Evolutionary conservation across 2,797 vertebrate species (phyloP), one percentile per base, ranked within the genome.

Genomic region (Astyanax mexicanus): DNA sequence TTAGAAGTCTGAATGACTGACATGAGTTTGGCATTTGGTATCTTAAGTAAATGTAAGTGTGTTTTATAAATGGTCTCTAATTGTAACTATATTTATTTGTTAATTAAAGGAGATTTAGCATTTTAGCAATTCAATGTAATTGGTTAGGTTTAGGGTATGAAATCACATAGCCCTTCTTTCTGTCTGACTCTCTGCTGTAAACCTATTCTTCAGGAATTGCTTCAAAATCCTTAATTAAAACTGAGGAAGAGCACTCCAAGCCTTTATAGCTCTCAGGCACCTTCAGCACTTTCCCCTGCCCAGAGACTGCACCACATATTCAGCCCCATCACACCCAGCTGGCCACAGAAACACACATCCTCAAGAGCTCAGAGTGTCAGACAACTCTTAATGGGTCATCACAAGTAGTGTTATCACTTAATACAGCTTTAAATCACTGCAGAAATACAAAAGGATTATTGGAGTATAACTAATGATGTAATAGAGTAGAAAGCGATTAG

Each of bases 221-320:
- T n/a, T n/a, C n/a, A n/a, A n/a, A 54, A 4, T 21, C 47, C 47
- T 55, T 25, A 64, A 64, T 44, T 13, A 25, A 55, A 54, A 76
- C 32, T 40, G 17, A 54, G n/a, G 2, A 69, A 44, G 19, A 0
- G 19, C 6, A 13, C 32, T 66, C 10, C 25, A 44, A 40, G 5
- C 21, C 1, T 17, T 58, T 47, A 21, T 54, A 66, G 32, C 23
- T 69, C 35, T 40, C 29, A 75, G 23, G n/a, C 52, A 61, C 51
- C 66, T 68, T 38, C 27, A 80, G 40, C 62, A 58, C 37, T 60
- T 78, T 65, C 58, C 29, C 45, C 19, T 38, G 57, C 12, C 42
- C 23, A 47, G 66, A 78, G 25, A 52, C 64, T 54, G 65, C 37
- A 69, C 47, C 52, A 72, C 54, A 67, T n/a, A 58, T 61, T n/a